Conservation (phyloP, 1,140 invertebrate genomes). For the Aethina tumida region DNA sequence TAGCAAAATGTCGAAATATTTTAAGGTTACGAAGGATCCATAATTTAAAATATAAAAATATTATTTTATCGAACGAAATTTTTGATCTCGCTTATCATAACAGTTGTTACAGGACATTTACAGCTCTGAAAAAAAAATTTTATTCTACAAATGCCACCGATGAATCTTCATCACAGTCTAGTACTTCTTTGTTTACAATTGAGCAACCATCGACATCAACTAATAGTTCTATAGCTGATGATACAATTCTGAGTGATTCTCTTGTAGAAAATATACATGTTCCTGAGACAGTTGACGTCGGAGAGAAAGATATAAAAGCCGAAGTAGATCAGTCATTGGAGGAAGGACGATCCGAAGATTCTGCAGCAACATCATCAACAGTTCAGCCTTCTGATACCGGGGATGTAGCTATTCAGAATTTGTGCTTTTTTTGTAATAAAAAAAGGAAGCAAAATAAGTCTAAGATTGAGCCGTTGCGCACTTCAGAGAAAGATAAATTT, state of each 20-base stretch:
- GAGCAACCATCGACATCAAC: slow-evolving; percentile 14
- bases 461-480: slow-evolving; percentile 14
- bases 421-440: slow-evolving; percentile 17
- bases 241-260: slow-evolving; percentile 15
- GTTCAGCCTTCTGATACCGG: slow-evolving; percentile 16
- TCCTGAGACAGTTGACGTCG: slow-evolving; percentile 13
- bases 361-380: slow-evolving; percentile 15
- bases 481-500: slow-evolving; percentile 7
- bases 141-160: slow-evolving; percentile 16
- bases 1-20: slow-evolving; percentile 12
- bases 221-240: slow-evolving; percentile 13
- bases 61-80: slow-evolving; percentile 10
- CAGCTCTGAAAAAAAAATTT: slow-evolving; percentile 16
- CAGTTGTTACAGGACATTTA: slow-evolving; percentile 18
- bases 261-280: slow-evolving; percentile 17
- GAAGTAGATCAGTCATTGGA: slow-evolving; percentile 19
- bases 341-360: slow-evolving; percentile 13
- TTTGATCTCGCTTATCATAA: slow-evolving; percentile 16
- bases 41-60: slow-evolving; percentile 9
- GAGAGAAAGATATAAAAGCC: slow-evolving; percentile 18
- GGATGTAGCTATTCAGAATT: slow-evolving; percentile 16
- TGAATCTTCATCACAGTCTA: slow-evolving; percentile 14
- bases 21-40: slow-evolving; percentile 10
- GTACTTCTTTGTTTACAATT: slow-evolving; percentile 12
- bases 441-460: slow-evolving; percentile 13